phyloP scores from a whole-genome alignment of 2,888 invertebrate species.

The Dryobota labecula region DNA sequence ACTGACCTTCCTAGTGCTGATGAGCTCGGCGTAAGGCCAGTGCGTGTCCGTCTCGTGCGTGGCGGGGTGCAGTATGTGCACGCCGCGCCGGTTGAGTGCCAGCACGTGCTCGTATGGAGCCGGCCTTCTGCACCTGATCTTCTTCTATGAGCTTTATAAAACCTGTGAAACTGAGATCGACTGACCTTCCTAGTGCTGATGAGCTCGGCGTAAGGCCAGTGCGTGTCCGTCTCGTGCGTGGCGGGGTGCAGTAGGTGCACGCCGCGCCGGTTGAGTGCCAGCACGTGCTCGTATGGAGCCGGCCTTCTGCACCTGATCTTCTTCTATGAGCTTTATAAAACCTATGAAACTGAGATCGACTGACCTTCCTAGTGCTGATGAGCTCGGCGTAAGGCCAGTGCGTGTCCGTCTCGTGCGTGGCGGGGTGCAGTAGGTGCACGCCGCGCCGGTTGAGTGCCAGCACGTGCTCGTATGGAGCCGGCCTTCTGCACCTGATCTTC shows the following conservation, averaged over 20 bases:
- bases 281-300: conserved; percentile 92
- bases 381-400: conserved; percentile 99
- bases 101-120: conserved; percentile 94
- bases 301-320: no score
- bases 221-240: conserved; percentile 97
- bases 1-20: conserved; percentile 96
- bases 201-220: conserved; percentile 98
- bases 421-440: conserved; percentile 97
- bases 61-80: conserved; percentile 97
- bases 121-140: no score
- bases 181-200: conserved; percentile 97
- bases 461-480: conserved; percentile 92
- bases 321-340: no score
- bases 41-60: conserved; percentile 98
- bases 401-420: conserved; percentile 97
- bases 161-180: background rate
- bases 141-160: no score
- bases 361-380: conserved; percentile 97
- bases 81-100: conserved; percentile 97
- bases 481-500: no score
- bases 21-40: conserved; percentile 98
- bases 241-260: conserved; percentile 98
- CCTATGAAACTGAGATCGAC: background rate
- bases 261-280: conserved; percentile 98
- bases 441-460: conserved; percentile 98